These are phyloP conservation scores for Agrotis exclamationis DNA, from an alignment of 2,888 invertebrate species.

Conservation along the genomic window DNA sequence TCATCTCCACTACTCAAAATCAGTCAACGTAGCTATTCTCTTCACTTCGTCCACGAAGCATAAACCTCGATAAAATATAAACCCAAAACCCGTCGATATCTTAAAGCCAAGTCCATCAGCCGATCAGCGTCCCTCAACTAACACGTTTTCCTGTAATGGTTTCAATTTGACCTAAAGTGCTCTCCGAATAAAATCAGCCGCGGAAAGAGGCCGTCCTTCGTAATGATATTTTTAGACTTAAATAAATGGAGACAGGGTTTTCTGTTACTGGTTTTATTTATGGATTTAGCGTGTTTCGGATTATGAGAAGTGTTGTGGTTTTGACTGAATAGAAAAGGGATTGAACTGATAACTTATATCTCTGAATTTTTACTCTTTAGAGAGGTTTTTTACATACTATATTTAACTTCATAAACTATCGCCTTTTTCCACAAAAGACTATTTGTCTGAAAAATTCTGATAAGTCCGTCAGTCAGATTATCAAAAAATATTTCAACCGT, in stretches of 20 bases:
- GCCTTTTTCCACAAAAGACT: too few relatives aligned
- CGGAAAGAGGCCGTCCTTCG: conserved; percentile 58
- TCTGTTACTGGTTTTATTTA: conserved; percentile 32
- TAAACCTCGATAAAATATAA: conserved; percentile 41
- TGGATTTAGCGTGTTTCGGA: too few relatives aligned
- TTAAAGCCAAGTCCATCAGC: conserved; percentile 64
- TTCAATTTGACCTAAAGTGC: conserved; percentile 80
- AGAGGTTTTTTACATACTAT: too few relatives aligned
- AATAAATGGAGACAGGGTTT: conserved; percentile 54
- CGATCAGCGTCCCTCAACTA: conserved; percentile 71
- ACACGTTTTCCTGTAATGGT: conserved; percentile 79
- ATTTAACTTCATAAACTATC: too few relatives aligned
- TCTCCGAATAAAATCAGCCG: conserved; percentile 71
- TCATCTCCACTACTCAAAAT: neutral
- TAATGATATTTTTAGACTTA: conserved; percentile 67
- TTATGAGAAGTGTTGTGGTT: neutral
- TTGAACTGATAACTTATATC: neutral
- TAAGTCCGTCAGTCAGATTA: too few relatives aligned
- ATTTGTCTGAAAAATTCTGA: too few relatives aligned
- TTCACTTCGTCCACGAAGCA: neutral
- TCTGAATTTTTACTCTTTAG: too few relatives aligned
- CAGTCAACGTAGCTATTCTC: neutral
- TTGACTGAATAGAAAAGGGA: neutral
- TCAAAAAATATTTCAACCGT: too few relatives aligned
- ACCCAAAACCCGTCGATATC: conserved; percentile 29